Percentiles rank a stretch among this genome's conserved stretches.
Evolutionary conservation across 2,113 vertebrate species (phyloP).

Genomic region (Tenebrosternarchus preto): DNA sequence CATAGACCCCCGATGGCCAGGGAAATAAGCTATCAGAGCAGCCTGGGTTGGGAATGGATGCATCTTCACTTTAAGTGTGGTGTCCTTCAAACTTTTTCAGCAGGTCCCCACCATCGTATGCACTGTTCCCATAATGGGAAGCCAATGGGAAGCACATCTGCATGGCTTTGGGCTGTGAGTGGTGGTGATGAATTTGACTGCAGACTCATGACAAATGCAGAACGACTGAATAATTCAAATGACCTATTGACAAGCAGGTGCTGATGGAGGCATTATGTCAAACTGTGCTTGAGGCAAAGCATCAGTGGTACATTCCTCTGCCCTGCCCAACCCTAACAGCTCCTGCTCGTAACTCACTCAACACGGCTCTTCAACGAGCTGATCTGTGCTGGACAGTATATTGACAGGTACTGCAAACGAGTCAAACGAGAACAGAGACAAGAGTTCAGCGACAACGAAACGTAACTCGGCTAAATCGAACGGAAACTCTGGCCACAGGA

Average conservation of each 20-base stretch:
- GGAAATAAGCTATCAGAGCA: slow-evolving; percentile 36
- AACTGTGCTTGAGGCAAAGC: neutral
- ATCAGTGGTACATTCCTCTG: neutral
- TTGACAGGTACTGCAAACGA: no score
- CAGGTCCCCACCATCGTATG: no score
- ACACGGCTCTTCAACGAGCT: no score
- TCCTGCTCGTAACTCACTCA: neutral
- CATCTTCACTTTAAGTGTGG: neutral
- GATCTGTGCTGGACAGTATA: no score
- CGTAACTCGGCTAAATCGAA: no score
- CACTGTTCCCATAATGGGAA: no score
- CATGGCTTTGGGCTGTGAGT: no score
- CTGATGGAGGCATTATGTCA: neutral
- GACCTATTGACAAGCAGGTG: neutral
- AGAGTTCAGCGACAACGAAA: no score
- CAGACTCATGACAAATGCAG: neutral
- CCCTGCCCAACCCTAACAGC: neutral
- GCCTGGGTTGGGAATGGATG: neutral
- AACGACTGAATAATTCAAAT: neutral
- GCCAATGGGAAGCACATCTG: no score
- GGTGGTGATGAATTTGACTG: neutral
- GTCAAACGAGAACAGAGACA: no score
- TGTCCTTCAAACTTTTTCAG: no score
- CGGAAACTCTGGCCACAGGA: no score
- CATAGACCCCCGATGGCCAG: slow-evolving; percentile 40